Evolutionary conservation across 2,888 invertebrate genomes (phyloP).

Genomic region (Cosmia trapezina): DNA sequence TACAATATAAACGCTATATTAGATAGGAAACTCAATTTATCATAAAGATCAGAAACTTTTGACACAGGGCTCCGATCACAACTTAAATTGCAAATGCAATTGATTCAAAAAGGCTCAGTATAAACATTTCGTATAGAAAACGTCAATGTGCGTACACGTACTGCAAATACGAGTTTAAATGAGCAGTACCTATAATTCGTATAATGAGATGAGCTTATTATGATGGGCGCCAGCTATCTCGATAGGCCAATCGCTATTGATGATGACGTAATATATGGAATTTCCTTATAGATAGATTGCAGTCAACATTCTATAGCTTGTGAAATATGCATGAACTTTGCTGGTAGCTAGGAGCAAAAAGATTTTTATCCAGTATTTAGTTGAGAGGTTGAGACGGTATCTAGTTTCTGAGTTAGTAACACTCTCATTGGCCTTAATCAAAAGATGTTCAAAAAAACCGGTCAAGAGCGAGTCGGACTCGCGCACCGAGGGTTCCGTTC

Average conservation of each 20-base stretch:
- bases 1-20: not conserved
- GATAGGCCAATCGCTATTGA: constrained; percentile 8
- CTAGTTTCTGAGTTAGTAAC: not conserved
- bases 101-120: not conserved
- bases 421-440: not conserved
- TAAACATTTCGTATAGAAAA: constrained; percentile 6
- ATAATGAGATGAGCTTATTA: constrained; percentile 26
- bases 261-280: constrained; percentile 40
- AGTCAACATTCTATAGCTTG: not conserved
- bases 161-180: constrained; percentile 12
- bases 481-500: too few species aligned
- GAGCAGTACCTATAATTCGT: not conserved
- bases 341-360: constrained; percentile 1
- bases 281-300: constrained; percentile 13
- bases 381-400: not conserved
- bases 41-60: not conserved
- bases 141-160: not conserved
- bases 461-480: too few species aligned
- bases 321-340: constrained; percentile 20
- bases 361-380: not conserved
- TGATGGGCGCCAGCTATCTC: constrained; percentile 25
- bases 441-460: not conserved
- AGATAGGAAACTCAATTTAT: not conserved
- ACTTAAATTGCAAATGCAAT: not conserved
- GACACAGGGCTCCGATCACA: not conserved